Evolutionary conservation across 2,797 vertebrate species (phyloP).

Genomic region (Bufotes viridis): DNA sequence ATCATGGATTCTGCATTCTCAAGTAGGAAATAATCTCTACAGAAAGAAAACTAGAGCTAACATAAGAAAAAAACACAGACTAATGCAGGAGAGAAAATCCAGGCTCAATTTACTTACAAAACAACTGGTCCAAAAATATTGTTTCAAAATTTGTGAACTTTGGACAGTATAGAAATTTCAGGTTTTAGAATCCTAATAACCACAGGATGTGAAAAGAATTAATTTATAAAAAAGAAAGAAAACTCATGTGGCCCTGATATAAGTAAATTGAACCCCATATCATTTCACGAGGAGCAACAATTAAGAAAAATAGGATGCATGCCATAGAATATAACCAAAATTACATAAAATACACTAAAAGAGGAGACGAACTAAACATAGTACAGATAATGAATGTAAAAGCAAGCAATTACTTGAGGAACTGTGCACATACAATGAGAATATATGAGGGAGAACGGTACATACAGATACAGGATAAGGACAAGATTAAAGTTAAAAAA

Average conservation of each 20-base stretch:
- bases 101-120: constrained; percentile 1
- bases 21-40: neutral
- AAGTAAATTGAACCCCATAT: neutral
- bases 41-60: neutral
- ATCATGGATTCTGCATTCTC: neutral
- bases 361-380: neutral
- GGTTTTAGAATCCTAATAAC: neutral
- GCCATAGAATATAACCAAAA: neutral
- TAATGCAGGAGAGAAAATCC: neutral
- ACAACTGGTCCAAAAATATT: neutral
- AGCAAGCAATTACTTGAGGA: neutral
- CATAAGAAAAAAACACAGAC: neutral
- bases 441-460: neutral
- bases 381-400: neutral
- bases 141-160: neutral
- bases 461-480: neutral
- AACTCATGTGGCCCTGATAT: neutral
- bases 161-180: no score
- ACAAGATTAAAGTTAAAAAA: neutral
- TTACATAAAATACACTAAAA: neutral
- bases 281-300: neutral
- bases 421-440: neutral
- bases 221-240: neutral
- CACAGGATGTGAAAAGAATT: no score
- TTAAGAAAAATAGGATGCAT: neutral